Conservation (phyloP, 2,888 invertebrate genomes). For the Dendrolimus pini region DNA sequence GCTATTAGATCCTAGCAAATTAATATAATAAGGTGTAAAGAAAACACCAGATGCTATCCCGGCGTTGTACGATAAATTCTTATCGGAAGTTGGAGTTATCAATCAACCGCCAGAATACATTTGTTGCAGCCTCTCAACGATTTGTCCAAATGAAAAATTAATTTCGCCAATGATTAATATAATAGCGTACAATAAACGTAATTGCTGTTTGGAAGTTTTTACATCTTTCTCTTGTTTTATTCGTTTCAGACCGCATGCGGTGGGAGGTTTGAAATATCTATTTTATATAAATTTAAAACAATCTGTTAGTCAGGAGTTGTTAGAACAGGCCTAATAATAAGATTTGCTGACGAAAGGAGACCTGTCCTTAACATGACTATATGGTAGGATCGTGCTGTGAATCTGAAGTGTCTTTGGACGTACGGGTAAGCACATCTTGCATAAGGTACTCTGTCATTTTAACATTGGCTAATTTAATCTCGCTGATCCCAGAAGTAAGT, state of each 20-base stretch:
- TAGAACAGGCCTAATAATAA: too few species aligned
- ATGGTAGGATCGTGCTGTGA: too few species aligned
- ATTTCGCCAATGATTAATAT: conserved; percentile 75
- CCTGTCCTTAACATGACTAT: too few species aligned
- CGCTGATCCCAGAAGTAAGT: too few species aligned
- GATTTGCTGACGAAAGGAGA: too few species aligned
- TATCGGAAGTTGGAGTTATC: conserved; percentile 46
- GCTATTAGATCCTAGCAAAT: too few species aligned
- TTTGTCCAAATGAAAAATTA: conserved; percentile 76
- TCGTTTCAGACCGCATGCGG: neutral
- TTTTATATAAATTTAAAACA: too few species aligned
- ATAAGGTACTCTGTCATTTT: too few species aligned
- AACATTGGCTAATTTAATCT: too few species aligned
- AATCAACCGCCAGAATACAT: conserved; percentile 62
- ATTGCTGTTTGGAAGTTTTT: conserved; percentile 74
- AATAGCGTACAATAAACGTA: conserved; percentile 70
- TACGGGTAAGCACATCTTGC: too few species aligned
- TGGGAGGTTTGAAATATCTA: neutral
- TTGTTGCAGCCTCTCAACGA: conserved; percentile 59
- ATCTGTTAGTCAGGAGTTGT: too few species aligned
- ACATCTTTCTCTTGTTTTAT: conserved; percentile 58
- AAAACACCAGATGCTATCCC: conserved; percentile 4
- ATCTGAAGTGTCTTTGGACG: too few species aligned
- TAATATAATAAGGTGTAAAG: neutral
- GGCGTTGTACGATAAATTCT: conserved; percentile 29